Percentiles rank a stretch among this genome's conserved stretches.
Evolutionary conservation across 2,113 vertebrate genomes (phyloP).

Genomic region (Picathartes gymnocephalus): DNA sequence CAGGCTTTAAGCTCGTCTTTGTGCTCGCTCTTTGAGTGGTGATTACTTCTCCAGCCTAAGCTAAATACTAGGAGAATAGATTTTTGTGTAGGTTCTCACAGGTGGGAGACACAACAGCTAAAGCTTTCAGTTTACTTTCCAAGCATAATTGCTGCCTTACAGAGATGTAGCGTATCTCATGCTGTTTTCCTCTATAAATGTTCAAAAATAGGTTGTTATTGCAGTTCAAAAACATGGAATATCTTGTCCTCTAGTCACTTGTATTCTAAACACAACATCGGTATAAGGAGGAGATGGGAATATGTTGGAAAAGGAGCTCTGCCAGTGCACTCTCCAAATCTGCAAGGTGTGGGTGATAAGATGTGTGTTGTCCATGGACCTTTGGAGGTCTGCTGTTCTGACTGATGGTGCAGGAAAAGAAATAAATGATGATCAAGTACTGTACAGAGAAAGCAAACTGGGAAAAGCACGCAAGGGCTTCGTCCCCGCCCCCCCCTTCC

Average conservation of each 20-base stretch:
- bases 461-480: not conserved
- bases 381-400: not conserved
- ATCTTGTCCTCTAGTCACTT: not conserved
- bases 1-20: not conserved
- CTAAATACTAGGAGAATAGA: not conserved
- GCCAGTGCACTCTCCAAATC: not conserved
- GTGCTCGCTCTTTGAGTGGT: not conserved
- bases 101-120: not conserved
- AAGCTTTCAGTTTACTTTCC: slow-evolving; percentile 1
- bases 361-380: fast-evolving
- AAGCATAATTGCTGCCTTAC: not conserved
- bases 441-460: not conserved
- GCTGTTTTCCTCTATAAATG: not conserved
- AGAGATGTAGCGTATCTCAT: not conserved
- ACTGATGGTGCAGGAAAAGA: fast-evolving
- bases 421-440: not conserved
- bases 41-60: not conserved
- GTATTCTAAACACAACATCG: fast-evolving
- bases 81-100: not conserved
- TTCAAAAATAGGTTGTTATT: not conserved
- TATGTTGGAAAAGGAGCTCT: not conserved
- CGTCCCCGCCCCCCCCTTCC: not conserved
- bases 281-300: not conserved
- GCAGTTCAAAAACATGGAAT: not conserved
- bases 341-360: not conserved